Conservation (phyloP, 1,140 invertebrate species). For the Adoxophyes honmai region DNA sequence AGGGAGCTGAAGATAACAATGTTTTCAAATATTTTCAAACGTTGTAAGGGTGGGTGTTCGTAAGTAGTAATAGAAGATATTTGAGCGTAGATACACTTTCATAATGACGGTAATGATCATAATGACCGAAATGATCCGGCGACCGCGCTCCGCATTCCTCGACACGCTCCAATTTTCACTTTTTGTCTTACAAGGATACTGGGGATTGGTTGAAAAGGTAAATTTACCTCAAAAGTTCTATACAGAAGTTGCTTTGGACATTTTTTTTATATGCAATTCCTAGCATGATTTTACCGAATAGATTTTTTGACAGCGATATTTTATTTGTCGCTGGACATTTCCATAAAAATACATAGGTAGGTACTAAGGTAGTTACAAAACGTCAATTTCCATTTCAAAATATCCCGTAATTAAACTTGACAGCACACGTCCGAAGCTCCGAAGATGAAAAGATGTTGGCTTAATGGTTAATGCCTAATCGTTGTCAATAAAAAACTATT, state of each 20-base stretch:
- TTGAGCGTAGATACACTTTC: background rate
- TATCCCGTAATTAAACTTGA: background rate
- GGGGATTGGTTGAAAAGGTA: background rate
- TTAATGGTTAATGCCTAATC: constrained; percentile 1
- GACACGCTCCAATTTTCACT: constrained; percentile 35
- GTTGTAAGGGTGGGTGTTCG: constrained; percentile 24
- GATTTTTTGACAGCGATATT: too few species aligned
- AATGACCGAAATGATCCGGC: constrained; percentile 42
- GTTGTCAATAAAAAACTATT: constrained; percentile 15
- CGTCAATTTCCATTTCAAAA: too few species aligned
- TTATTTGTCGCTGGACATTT: too few species aligned
- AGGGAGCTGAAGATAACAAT: too few species aligned
- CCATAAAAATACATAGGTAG: too few species aligned
- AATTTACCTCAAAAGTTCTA: too few species aligned
- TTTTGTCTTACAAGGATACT: constrained; percentile 18
- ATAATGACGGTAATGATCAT: constrained; percentile 31
- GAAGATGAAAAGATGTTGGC: background rate
- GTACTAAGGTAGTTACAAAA: too few species aligned
- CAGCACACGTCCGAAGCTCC: background rate
- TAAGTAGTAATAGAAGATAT: too few species aligned
- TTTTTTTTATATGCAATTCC: too few species aligned
- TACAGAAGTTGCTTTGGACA: too few species aligned
- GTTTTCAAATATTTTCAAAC: background rate
- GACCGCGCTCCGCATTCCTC: constrained; percentile 39
- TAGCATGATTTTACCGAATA: too few species aligned